Percentiles rank a stretch among this genome's conserved stretches.
Evolutionary conservation across 2,113 vertebrate genomes (phyloP).

Genomic region (Numenius arquata): DNA sequence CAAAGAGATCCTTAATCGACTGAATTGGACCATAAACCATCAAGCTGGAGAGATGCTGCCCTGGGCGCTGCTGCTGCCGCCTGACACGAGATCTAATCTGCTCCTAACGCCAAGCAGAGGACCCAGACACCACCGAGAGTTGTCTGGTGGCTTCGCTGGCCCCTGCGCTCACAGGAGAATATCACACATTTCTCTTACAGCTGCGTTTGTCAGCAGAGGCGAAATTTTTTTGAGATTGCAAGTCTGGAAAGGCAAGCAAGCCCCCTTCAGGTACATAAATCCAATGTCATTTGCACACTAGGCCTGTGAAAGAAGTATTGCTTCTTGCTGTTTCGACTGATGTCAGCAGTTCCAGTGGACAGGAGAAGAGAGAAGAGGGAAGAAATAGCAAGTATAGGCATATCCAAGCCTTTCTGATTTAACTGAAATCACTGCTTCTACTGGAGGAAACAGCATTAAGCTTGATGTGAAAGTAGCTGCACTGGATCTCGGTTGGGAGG

Average conservation of each 20-base stretch:
- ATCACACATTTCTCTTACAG: not conserved
- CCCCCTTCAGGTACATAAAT: not conserved
- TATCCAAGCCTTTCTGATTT: not conserved
- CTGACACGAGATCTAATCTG: not conserved
- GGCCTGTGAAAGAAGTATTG: not conserved
- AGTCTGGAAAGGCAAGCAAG: not conserved
- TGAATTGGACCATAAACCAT: not conserved
- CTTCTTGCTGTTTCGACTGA: not conserved
- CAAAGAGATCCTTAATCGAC: not conserved
- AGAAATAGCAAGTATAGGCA: not conserved
- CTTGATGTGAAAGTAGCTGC: not conserved
- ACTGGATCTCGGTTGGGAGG: not conserved
- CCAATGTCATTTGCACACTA: not conserved
- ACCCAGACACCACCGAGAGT: not conserved
- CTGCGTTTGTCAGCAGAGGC: not conserved
- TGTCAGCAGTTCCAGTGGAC: not conserved
- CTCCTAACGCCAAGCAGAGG: not conserved
- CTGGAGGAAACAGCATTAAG: not conserved
- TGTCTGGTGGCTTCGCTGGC: fast-evolving
- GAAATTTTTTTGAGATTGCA: not conserved
- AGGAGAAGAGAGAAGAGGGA: not conserved
- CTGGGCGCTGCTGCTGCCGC: not conserved
- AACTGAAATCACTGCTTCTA: not conserved
- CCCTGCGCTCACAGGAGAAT: not conserved
- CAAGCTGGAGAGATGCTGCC: not conserved